A percentile compares a stretch with the other conserved stretches of the same genome.
phyloP scores from a whole-genome alignment of 2,113 vertebrate species.

The Redunca redunca region DNA sequence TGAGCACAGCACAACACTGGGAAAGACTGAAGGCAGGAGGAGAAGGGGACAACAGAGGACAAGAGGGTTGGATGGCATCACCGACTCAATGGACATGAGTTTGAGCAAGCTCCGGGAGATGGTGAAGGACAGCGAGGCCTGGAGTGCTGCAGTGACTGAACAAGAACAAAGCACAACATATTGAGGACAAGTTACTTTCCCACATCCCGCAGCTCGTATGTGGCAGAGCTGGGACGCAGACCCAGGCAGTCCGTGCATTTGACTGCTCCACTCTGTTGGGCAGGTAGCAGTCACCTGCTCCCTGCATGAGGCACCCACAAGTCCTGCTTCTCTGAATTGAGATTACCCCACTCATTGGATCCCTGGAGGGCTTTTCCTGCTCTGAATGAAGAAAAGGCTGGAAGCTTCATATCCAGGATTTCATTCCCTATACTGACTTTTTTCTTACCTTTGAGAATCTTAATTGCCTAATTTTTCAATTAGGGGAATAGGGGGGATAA shows the following conservation, averaged over 20 bases:
- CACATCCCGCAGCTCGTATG: not conserved
- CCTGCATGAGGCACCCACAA: not conserved
- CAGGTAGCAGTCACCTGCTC: not conserved
- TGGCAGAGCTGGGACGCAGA: not conserved
- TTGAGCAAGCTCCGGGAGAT: not conserved
- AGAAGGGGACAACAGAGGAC: not conserved
- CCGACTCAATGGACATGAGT: not conserved
- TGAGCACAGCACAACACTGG: not conserved
- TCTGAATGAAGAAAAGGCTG: not conserved
- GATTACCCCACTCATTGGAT: not conserved
- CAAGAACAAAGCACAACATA: not conserved
- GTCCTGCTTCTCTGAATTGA: not conserved
- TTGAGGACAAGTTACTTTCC: not conserved
- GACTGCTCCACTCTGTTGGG: rapidly evolving
- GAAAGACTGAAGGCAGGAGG: not conserved
- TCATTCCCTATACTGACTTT: not conserved
- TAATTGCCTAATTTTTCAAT: not conserved
- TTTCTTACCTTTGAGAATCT: not conserved
- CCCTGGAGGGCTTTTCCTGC: not conserved
- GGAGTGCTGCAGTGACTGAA: not conserved
- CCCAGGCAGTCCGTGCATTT: too few species aligned
- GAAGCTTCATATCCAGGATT: not conserved
- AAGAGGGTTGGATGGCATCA: not conserved
- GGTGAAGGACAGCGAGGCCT: not conserved
- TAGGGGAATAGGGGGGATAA: not conserved